Conservation (phyloP, 2,797 vertebrate species). For the Carcharodon carcharias region DNA sequence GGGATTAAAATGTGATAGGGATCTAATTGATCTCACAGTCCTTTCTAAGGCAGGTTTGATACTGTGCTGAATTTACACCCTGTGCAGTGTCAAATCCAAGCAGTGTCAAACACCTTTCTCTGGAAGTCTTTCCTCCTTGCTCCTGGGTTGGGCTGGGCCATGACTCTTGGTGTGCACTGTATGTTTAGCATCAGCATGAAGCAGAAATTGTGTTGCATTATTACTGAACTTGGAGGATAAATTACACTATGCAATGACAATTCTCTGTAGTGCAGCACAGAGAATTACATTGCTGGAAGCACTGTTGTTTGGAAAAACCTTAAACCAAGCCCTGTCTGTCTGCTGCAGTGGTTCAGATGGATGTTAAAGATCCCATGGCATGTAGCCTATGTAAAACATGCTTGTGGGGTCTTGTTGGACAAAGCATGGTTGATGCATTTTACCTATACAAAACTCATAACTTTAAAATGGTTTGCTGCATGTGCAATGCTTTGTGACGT, state of each 20-base stretch:
- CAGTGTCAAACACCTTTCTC: background rate
- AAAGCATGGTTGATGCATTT: background rate
- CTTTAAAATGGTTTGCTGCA: background rate
- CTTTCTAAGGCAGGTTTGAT: background rate
- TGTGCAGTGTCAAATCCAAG: background rate
- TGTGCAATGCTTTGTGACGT: background rate
- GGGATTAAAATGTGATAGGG: background rate
- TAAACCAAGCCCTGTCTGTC: background rate
- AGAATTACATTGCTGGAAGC: background rate
- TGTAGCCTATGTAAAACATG: background rate
- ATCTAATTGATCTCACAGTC: background rate
- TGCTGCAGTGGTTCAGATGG: background rate
- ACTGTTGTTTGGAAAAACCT: background rate
- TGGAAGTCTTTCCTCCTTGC: background rate
- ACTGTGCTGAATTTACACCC: background rate
- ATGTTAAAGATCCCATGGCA: background rate
- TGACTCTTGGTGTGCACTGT: background rate
- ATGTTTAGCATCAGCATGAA: background rate
- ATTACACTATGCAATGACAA: background rate
- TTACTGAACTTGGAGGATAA: background rate
- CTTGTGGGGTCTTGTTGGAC: background rate
- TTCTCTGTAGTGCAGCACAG: background rate
- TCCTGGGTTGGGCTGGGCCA: background rate
- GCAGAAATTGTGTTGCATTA: background rate
- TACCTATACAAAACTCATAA: background rate